Conservation (phyloP, 2,113 vertebrate genomes). For the Gorsachius goisagi region DNA sequence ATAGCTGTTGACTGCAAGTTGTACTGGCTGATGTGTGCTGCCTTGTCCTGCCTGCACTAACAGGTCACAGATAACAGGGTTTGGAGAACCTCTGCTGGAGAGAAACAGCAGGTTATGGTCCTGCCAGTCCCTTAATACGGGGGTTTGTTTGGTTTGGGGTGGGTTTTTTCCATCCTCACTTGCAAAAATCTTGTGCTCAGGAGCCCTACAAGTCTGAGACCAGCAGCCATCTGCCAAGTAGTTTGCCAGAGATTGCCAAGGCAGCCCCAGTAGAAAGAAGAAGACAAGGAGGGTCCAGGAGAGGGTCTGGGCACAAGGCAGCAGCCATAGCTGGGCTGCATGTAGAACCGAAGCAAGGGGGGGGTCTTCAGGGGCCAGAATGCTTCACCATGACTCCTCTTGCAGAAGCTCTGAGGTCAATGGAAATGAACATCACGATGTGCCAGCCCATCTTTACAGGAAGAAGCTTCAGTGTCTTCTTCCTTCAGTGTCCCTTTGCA, state of each 20-base stretch:
- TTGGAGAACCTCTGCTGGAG: neutral
- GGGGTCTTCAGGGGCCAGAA: neutral
- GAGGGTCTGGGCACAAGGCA: neutral
- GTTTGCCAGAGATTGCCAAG: neutral
- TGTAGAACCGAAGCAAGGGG: neutral
- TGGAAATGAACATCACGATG: neutral
- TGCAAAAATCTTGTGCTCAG: neutral
- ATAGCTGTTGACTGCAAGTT: neutral
- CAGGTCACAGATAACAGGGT: neutral
- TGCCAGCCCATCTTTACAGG: neutral
- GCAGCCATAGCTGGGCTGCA: neutral
- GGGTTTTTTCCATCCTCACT: neutral
- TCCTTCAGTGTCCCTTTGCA: neutral
- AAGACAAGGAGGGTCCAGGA: neutral
- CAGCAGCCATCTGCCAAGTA: neutral
- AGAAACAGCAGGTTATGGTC: neutral
- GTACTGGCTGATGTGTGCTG: neutral
- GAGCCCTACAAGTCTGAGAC: neutral
- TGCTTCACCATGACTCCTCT: neutral
- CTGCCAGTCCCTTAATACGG: neutral
- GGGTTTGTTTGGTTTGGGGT: accelerated
- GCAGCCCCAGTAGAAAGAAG: neutral
- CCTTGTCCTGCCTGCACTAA: neutral
- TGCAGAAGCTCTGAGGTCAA: neutral
- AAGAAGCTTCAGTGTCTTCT: neutral